Conservation (phyloP, 2,113 vertebrate species). For the Ailuropoda melanoleuca region DNA sequence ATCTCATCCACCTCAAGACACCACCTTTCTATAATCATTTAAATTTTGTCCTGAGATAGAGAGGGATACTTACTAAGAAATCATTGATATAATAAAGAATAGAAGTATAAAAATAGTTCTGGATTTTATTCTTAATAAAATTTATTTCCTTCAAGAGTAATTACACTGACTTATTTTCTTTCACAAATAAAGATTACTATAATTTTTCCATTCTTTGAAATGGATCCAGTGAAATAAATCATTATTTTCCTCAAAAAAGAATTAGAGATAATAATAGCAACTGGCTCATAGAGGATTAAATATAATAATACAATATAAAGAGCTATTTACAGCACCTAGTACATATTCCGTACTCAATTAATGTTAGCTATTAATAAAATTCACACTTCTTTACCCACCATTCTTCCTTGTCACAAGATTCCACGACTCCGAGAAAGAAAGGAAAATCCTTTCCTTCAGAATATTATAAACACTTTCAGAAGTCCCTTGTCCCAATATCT, state of each 20-base stretch:
- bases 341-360: not conserved
- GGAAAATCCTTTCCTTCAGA: not conserved
- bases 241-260: not conserved
- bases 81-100: slow-evolving; percentile 46
- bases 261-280: not conserved
- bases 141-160: not conserved
- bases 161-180: not conserved
- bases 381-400: not conserved
- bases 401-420: not conserved
- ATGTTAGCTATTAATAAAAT: not conserved
- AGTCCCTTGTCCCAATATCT: not conserved
- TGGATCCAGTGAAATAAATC: not conserved
- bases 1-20: slow-evolving; percentile 81
- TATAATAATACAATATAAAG: not conserved
- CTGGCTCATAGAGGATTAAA: not conserved
- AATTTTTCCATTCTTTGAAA: slow-evolving; percentile 5
- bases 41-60: slow-evolving; percentile 64
- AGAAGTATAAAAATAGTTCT: not conserved
- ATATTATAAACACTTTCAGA: not conserved
- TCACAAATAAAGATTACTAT: not conserved
- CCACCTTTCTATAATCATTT: slow-evolving; percentile 82
- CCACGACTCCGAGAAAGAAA: not conserved
- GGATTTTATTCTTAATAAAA: not conserved
- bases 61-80: slow-evolving; percentile 47
- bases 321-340: not conserved